Evolutionary conservation across 2,113 vertebrate species (phyloP).

Genomic region (Climacteris rufus): DNA sequence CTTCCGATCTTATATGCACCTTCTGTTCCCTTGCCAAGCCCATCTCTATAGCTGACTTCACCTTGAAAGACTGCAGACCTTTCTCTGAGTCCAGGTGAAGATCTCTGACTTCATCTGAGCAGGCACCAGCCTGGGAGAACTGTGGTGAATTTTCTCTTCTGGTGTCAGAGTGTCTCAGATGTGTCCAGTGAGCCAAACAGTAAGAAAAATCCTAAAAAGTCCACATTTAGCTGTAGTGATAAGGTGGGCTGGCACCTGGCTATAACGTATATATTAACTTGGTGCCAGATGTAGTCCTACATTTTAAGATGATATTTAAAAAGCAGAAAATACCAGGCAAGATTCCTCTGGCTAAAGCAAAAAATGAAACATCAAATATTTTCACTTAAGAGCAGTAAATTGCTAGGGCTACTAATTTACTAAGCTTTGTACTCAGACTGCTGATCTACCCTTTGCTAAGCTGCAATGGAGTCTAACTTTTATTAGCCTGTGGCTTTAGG

Average conservation of each 20-base stretch:
- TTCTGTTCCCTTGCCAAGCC: background rate
- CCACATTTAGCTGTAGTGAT: background rate
- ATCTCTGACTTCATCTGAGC: background rate
- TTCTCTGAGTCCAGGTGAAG: background rate
- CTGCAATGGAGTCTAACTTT: background rate
- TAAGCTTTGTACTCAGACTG: background rate
- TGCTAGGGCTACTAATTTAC: background rate
- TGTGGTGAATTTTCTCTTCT: background rate
- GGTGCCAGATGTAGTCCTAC: background rate
- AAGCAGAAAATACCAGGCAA: background rate
- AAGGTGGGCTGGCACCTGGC: background rate
- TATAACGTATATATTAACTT: background rate
- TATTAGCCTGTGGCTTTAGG: background rate
- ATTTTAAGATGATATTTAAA: background rate
- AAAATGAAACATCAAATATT: background rate
- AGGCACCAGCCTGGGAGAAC: background rate
- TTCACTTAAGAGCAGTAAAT: background rate
- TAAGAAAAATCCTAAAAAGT: background rate
- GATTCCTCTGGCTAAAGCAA: background rate
- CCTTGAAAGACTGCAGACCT: background rate
- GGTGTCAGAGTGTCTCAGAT: background rate
- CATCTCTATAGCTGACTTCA: background rate
- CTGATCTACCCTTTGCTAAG: background rate
- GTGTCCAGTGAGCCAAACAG: background rate
- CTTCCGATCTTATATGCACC: background rate